Evolutionary conservation across 2,888 invertebrate genomes (phyloP).

Genomic region (Acanthosepion pharaonis): DNA sequence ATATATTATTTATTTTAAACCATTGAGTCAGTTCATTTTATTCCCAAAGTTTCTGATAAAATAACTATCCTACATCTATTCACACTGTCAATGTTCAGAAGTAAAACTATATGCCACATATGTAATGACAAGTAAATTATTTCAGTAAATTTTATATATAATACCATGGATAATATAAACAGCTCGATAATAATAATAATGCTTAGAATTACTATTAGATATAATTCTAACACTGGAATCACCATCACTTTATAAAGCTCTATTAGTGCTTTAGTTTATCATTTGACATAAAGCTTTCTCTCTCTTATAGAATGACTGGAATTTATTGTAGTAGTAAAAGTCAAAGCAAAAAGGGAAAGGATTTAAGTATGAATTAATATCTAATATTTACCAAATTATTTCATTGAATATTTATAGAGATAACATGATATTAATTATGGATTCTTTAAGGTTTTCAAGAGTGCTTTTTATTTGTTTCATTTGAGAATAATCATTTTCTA

Average conservation of each 20-base stretch:
- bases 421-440: not conserved
- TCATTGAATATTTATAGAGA: not conserved
- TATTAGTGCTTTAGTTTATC: not conserved
- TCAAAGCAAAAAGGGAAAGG: not conserved
- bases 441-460: not conserved
- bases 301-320: not conserved
- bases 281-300: not conserved
- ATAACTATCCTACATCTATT: too few species aligned
- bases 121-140: too few species aligned
- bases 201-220: not conserved
- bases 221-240: not conserved
- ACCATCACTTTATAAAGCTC: not conserved
- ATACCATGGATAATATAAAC: too few species aligned
- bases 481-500: too few species aligned
- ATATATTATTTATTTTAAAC: too few species aligned
- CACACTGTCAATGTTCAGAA: too few species aligned
- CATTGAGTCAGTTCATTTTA: too few species aligned
- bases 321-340: not conserved
- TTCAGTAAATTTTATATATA: too few species aligned
- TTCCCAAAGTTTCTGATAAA: too few species aligned
- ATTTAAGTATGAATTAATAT: not conserved
- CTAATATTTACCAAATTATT: not conserved
- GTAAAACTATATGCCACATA: too few species aligned
- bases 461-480: not conserved
- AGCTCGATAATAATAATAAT: too few species aligned